Evolutionary conservation across 2,888 invertebrate species (phyloP), one percentile per base, ranked within the genome.

Genomic region (Horisme vitalbata): DNA sequence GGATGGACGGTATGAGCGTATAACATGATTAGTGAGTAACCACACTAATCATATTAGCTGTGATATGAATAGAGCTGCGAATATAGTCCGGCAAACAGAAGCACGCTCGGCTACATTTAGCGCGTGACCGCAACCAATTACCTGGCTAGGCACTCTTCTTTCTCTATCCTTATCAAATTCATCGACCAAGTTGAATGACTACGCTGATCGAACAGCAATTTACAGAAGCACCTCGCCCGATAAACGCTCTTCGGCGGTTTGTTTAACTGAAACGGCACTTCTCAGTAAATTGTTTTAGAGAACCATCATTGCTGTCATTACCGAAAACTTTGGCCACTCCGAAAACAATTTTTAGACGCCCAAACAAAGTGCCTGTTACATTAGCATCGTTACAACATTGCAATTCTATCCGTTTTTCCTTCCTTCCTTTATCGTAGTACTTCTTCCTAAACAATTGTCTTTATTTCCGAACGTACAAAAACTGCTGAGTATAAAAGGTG

Each of bases 141-240:
- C 26, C 15, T 11, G 6, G 18, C 6, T 15, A 15, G n/a, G n/a
- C n/a, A 33, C 33, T 46, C 20, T 39, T 41, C 26, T 43, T 47
- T 52, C 32, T 50, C 23, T 46, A 46, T 47, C 44, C n/a, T 47
- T 45, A 52, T 45, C 37, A 45, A 50, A 49, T 49, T 45, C 38
- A 51, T 41, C 34, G 48, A 37, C 45, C 45, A 50, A 34, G 41
- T 28, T 48, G 36, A 51, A 37, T 52, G 37, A 47, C 49, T 46
- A 51, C 39, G 41, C 10, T 37, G 43, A 51, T 55, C 45, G 48
- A 51, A 48, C 47, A 53, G 37, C 48, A 53, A 57, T 55, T 55
- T 55, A 52, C 24, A 23, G 30, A 32, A 51, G 32, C 33, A 50
- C 44, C 45, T 52, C 35, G 31, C 38, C 34, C 47, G 44, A 54